These are phyloP conservation scores for Typhlomys cinereus DNA, from an alignment of 2,113 vertebrate species.

Conservation along the genomic window DNA sequence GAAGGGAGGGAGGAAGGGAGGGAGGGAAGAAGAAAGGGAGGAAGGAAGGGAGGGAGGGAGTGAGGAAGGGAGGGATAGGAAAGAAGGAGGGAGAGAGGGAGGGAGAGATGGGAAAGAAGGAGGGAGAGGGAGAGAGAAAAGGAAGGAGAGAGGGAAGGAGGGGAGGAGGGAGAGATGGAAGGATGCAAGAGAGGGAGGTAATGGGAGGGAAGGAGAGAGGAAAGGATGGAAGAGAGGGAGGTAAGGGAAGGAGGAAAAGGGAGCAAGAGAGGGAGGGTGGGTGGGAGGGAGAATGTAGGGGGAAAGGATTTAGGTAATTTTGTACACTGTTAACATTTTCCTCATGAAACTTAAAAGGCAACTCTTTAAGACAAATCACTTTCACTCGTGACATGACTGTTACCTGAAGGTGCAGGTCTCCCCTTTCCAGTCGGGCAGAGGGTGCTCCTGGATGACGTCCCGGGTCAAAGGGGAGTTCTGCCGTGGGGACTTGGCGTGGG, in stretches of 20 bases:
- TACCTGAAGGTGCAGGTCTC: slow-evolving; percentile 87
- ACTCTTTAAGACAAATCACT: background rate
- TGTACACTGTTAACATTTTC: background rate
- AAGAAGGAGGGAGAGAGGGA: too few relatives aligned
- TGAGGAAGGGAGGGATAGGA: too few relatives aligned
- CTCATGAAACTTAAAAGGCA: background rate
- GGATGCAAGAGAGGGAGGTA: too few relatives aligned
- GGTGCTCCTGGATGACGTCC: slow-evolving; percentile 87
- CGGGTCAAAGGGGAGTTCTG: slow-evolving; percentile 84
- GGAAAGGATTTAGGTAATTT: background rate
- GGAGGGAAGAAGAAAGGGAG: too few relatives aligned
- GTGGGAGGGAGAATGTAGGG: background rate
- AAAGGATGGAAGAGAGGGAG: too few relatives aligned
- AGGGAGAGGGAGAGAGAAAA: background rate
- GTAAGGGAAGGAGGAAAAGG: too few relatives aligned
- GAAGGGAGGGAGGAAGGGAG: background rate
- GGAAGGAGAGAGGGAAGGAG: too few relatives aligned
- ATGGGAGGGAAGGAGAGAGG: too few relatives aligned
- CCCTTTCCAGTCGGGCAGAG: slow-evolving; percentile 76
- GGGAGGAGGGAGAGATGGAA: too few relatives aligned
- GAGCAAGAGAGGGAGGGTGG: too few relatives aligned
- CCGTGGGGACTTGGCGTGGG: slow-evolving; percentile 78
- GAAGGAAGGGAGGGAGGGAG: too few relatives aligned
- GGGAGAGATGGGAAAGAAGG: too few relatives aligned
- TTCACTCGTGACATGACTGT: slow-evolving; percentile 25